Conservation (phyloP, 2,797 vertebrate species). For the Sebastes taczanowskii region DNA sequence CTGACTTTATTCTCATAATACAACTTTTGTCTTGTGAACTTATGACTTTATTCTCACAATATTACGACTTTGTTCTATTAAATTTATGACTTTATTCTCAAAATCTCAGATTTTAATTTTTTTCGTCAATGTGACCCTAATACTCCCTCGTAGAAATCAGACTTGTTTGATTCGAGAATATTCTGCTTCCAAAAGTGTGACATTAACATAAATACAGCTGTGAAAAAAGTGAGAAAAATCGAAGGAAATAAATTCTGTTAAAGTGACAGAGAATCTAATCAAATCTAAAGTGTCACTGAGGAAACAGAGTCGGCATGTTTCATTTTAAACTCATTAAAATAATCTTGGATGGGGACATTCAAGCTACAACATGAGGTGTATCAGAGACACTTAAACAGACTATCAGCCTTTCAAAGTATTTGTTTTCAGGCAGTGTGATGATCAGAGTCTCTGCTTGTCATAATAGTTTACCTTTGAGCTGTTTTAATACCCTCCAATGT, state of each 20-base stretch:
- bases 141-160: not conserved
- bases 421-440: not conserved
- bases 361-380: not conserved
- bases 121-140: too few relatives aligned
- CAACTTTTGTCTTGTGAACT: too few relatives aligned
- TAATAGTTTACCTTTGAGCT: constrained; percentile 9
- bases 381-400: not conserved
- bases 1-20: too few relatives aligned
- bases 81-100: too few relatives aligned
- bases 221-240: not conserved
- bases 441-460: constrained; percentile 22
- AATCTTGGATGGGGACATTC: not conserved
- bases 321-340: not conserved
- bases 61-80: too few relatives aligned
- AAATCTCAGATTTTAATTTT: accelerated
- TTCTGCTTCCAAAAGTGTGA: not conserved
- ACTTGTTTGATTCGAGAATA: not conserved
- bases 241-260: not conserved
- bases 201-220: not conserved
- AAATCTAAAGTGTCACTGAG: not conserved
- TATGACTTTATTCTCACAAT: too few relatives aligned
- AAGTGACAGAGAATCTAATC: not conserved
- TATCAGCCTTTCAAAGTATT: not conserved
- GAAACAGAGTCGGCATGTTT: not conserved
- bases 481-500: constrained; percentile 8